Percentiles rank a stretch among this genome's conserved stretches.
These are phyloP conservation scores for Macrophya annulata DNA, from an alignment of 2,888 invertebrate genomes.

Conservation along the genomic window DNA sequence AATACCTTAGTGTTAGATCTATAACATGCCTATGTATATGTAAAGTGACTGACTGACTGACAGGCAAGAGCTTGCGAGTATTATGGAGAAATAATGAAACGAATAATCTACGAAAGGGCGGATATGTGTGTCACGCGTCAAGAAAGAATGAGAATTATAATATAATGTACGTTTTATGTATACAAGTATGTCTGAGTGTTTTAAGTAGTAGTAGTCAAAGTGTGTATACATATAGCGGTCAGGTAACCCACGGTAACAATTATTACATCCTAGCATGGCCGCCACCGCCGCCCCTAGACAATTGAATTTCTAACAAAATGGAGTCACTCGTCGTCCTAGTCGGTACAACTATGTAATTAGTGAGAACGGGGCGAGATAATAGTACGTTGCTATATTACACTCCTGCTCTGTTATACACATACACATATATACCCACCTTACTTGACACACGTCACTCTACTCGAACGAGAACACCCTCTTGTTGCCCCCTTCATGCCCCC, in stretches of 20 bases:
- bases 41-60: slow-evolving; percentile 45
- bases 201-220: not conserved
- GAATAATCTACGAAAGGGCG: slow-evolving; percentile 42
- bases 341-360: slow-evolving; percentile 48
- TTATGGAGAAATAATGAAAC: slow-evolving; percentile 39
- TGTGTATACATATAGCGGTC: not conserved
- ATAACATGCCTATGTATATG: not conserved
- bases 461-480: slow-evolving; percentile 18
- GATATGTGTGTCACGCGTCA: slow-evolving; percentile 50
- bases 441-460: slow-evolving; percentile 42
- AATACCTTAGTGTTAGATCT: not conserved
- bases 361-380: slow-evolving; percentile 48
- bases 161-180: not conserved
- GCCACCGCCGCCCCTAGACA: slow-evolving; percentile 41
- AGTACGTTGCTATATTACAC: slow-evolving; percentile 37
- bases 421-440: not conserved
- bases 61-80: slow-evolving; percentile 7
- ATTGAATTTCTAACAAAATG: slow-evolving; percentile 53
- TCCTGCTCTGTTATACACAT: not conserved
- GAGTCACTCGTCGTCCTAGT: slow-evolving; percentile 39
- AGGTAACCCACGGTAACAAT: slow-evolving; percentile 37
- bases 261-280: slow-evolving; percentile 22
- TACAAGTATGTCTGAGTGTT: not conserved
- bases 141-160: slow-evolving; percentile 27
- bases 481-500: not conserved